These are phyloP conservation scores for Gorsachius goisagi DNA, from an alignment of 2,113 vertebrate genomes.

Conservation along the genomic window DNA sequence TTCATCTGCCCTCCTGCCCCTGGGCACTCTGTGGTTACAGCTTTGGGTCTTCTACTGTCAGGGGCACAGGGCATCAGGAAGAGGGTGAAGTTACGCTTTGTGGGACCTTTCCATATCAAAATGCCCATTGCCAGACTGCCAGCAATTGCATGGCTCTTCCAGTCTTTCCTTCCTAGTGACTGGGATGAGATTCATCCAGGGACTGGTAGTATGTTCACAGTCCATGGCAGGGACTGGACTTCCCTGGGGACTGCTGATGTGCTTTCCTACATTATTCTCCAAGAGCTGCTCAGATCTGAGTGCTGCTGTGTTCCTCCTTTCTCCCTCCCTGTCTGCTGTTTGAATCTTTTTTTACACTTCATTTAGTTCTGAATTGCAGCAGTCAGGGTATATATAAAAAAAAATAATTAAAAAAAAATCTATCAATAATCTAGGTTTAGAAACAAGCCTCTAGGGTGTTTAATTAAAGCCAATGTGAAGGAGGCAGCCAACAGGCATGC, in stretches of 20 bases:
- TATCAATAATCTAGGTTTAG: background rate
- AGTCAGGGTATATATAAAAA: background rate
- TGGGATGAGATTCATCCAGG: background rate
- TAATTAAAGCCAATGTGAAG: background rate
- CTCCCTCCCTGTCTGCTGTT: background rate
- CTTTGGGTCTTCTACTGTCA: background rate
- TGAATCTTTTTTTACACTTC: background rate
- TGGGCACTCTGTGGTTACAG: background rate
- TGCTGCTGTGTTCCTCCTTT: background rate
- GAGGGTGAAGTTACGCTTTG: background rate
- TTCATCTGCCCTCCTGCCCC: background rate
- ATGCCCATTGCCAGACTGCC: background rate
- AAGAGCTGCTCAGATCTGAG: background rate
- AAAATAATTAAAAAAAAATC: background rate
- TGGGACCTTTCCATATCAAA: background rate
- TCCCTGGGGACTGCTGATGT: rapidly evolving
- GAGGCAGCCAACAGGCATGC: conserved; percentile 4
- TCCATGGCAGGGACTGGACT: rapidly evolving
- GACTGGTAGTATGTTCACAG: rapidly evolving
- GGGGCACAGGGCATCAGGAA: background rate
- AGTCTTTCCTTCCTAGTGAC: background rate
- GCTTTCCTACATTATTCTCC: background rate
- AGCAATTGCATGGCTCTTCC: background rate
- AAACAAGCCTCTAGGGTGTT: background rate
- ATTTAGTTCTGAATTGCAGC: background rate